phyloP scores from a whole-genome alignment of 1,140 invertebrate genomes.

The Chionoecetes opilio region DNA sequence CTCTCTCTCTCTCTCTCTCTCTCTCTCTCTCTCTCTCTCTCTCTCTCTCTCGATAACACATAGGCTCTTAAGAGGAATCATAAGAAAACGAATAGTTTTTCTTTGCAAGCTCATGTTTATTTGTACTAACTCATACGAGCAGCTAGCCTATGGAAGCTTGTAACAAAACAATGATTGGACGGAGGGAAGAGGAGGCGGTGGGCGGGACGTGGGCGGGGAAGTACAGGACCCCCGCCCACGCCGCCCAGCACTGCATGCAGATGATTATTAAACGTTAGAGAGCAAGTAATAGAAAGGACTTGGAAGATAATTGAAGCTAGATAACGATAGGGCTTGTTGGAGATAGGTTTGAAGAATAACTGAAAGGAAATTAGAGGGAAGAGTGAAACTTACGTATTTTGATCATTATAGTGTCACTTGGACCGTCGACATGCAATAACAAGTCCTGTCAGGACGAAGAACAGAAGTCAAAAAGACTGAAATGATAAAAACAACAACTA shows the following conservation, averaged over 20 bases:
- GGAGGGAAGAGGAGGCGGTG: background rate
- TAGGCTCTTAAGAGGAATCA: too few relatives aligned
- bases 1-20: too few relatives aligned
- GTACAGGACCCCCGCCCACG: background rate
- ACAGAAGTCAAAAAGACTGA: background rate
- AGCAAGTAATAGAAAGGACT: background rate
- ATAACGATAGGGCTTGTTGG: too few relatives aligned
- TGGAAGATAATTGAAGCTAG: background rate
- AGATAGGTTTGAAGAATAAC: background rate
- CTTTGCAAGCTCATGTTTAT: background rate
- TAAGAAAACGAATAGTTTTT: too few relatives aligned
- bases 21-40: too few relatives aligned
- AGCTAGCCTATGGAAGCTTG: conserved; percentile 4
- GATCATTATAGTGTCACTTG: background rate
- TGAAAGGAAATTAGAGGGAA: background rate
- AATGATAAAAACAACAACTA: background rate
- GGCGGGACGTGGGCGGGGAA: background rate
- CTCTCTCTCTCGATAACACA: too few relatives aligned
- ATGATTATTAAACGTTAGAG: background rate
- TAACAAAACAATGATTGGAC: background rate
- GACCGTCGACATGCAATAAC: background rate
- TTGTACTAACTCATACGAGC: conserved; percentile 16
- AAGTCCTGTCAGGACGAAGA: background rate
- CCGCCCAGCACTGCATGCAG: background rate
- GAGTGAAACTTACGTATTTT: background rate